Percentiles rank a stretch among this genome's conserved stretches.
phyloP scores from a whole-genome alignment of 2,797 vertebrate species.

The Peromyscus eremicus region DNA sequence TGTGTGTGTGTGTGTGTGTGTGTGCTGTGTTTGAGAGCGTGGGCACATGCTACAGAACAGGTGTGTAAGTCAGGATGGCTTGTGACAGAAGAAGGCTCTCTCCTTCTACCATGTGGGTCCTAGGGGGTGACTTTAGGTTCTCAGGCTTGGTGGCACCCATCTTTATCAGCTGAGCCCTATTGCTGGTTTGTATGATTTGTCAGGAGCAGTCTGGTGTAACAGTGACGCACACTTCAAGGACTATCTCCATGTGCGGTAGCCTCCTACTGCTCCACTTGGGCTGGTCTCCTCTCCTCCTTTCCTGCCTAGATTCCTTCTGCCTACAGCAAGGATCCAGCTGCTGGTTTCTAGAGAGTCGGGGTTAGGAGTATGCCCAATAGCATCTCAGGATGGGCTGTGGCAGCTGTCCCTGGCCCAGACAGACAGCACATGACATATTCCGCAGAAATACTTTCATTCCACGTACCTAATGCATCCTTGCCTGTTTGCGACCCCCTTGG shows the following conservation, averaged over 20 bases:
- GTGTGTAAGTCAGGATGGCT: not conserved
- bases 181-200: not conserved
- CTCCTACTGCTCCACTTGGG: not conserved
- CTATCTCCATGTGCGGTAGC: not conserved
- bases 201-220: not conserved
- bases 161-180: not conserved
- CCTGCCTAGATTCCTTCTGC: not conserved
- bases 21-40: not conserved
- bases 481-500: not conserved
- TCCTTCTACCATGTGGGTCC: not conserved
- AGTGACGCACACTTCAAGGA: not conserved
- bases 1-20: not conserved
- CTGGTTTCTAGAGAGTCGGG: not conserved
- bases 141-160: not conserved
- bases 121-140: not conserved
- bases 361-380: not conserved
- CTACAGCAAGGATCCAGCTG: not conserved
- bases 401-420: not conserved
- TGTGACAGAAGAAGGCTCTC: not conserved
- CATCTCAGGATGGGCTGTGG: not conserved
- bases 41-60: not conserved
- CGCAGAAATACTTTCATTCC: not conserved
- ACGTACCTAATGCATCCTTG: not conserved
- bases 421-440: not conserved
- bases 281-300: not conserved